Evolutionary conservation across 2,113 vertebrate genomes (phyloP).

Genomic region (Phrynosoma blainvillii): DNA sequence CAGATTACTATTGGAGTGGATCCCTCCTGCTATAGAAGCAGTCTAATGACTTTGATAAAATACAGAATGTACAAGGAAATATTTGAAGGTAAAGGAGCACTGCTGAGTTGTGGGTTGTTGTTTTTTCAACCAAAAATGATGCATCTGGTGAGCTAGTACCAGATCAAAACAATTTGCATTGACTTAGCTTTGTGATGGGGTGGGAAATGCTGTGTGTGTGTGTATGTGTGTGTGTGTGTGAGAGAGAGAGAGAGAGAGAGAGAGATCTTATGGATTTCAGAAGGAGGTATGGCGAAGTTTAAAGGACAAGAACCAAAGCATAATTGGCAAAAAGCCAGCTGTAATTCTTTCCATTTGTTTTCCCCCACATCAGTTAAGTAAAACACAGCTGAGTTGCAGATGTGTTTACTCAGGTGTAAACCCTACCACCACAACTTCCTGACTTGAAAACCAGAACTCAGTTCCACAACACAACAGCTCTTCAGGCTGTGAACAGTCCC

Average conservation of each 20-base stretch:
- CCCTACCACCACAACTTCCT: background rate
- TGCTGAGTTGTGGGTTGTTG: background rate
- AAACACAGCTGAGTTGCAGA: background rate
- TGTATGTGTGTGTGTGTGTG: no score
- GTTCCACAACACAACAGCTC: background rate
- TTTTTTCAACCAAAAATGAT: slow-evolving; percentile 25
- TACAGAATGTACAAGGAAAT: background rate
- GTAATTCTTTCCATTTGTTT: background rate
- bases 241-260: no score
- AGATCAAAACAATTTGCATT: slow-evolving; percentile 22
- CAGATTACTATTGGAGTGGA: slow-evolving; percentile 33
- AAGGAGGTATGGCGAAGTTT: background rate
- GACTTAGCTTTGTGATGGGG: background rate
- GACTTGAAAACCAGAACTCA: background rate
- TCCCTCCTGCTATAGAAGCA: slow-evolving; percentile 34
- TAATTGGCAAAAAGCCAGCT: background rate
- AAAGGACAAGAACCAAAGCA: background rate
- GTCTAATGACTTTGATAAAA: slow-evolving; percentile 27
- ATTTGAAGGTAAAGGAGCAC: slow-evolving; percentile 18
- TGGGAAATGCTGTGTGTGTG: no score
- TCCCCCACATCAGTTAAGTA: background rate
- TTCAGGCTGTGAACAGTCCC: background rate
- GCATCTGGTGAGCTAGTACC: background rate
- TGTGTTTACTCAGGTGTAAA: background rate
- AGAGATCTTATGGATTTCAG: background rate